Evolutionary conservation across 2,888 invertebrate species (phyloP), one percentile per base, ranked within the genome.

Genomic region (Myopa tessellatipennis): DNA sequence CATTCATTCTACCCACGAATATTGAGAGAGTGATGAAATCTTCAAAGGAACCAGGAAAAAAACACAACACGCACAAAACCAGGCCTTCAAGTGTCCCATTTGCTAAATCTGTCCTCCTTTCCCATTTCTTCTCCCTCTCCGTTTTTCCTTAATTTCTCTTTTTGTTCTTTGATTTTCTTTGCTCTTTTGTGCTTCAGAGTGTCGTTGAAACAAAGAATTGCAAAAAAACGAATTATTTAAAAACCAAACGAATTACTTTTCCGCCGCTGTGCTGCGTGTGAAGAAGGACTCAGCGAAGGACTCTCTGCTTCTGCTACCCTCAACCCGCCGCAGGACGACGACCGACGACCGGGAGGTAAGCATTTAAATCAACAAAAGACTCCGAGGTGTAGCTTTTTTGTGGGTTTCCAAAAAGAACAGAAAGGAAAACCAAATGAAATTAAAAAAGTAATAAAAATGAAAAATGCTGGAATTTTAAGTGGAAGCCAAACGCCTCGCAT

Each of bases 361-460:
- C 16, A 40, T 67, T 67, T 67, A 40, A 67, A 67, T 67, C 40
- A 67, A 67, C 16, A 67, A 67, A 40, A 67, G 18, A n/a, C 3
- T 18, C 40, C n/a, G 16, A 67, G n/a, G 63, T 36, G 36, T 14
- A 34, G 12, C 1, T 63, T 63, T 63, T 63, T 16, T 45, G 5
- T 58, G 5, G 12, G 14, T 40, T 18, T 45, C 58, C 5, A 58
- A 14, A 58, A 16, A 5, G 16, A 6, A n/a, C 1, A n/a, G 16
- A 58, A 58, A 58, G 12, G 12, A 58, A 58, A 16, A 58, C 5
- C 5, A 58, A 58, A 58, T 2, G 5, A 58, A 58, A n/a, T 58
- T 8, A 58, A 58, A 58, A 16, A 58, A 16, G 45, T 3, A 45
- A 45, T 45, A 45, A 45, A 45, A 45, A 40, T 40, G 8, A 45